phyloP scores from a whole-genome alignment of 2,888 invertebrate species.

The Shargacucullia verbasci region DNA sequence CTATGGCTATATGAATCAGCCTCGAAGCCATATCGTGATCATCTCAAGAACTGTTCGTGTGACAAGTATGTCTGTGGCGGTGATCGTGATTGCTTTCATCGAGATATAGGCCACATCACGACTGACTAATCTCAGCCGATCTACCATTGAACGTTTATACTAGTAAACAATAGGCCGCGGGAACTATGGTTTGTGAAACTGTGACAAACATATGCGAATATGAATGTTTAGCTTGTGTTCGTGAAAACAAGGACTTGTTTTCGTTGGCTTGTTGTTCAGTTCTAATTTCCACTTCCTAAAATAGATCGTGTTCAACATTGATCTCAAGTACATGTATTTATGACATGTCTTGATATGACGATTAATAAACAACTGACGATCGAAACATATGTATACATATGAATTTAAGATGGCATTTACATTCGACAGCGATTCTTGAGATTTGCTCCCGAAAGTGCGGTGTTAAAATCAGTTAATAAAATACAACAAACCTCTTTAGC shows the following conservation, averaged over 20 bases:
- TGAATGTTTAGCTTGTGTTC: slow-evolving; percentile 4
- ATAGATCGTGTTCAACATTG: too few relatives aligned
- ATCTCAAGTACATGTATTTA: too few relatives aligned
- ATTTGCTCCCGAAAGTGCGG: too few relatives aligned
- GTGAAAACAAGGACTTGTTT: slow-evolving; percentile 18
- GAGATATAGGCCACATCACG: slow-evolving; percentile 77
- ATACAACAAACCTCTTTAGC: too few relatives aligned
- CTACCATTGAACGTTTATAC: slow-evolving; percentile 59
- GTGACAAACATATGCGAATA: slow-evolving; percentile 48
- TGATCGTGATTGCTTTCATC: slow-evolving; percentile 82
- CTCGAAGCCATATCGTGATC: slow-evolving; percentile 58
- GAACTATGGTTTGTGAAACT: slow-evolving; percentile 55
- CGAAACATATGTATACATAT: too few relatives aligned
- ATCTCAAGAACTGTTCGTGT: slow-evolving; percentile 64
- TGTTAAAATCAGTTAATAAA: too few relatives aligned
- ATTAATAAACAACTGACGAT: too few relatives aligned
- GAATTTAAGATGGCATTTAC: too few relatives aligned
- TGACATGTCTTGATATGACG: too few relatives aligned
- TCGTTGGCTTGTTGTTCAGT: slow-evolving; percentile 2
- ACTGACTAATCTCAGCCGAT: slow-evolving; percentile 68
- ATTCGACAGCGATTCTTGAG: too few relatives aligned
- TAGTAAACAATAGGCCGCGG: slow-evolving; percentile 63
- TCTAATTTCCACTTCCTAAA: neutral
- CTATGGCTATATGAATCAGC: slow-evolving; percentile 27
- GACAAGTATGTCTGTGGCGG: slow-evolving; percentile 65